Conservation (phyloP, 1,140 invertebrate genomes). For the Drosophila yakuba region DNA sequence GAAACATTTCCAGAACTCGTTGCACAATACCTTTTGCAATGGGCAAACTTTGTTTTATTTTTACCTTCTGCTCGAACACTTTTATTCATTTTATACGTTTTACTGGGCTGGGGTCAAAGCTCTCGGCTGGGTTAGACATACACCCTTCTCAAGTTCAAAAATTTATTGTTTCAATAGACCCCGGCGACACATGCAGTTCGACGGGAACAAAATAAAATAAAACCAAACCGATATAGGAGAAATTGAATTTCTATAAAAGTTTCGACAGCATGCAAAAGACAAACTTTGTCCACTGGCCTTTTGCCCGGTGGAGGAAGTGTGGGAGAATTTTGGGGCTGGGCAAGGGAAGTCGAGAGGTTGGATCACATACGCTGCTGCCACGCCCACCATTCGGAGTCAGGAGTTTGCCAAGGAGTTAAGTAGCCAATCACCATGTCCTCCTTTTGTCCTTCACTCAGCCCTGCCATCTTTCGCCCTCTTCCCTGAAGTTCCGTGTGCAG, state of each 20-base stretch:
- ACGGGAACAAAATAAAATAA: constrained; percentile 25
- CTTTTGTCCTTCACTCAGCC: constrained; percentile 25
- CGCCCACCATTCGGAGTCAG: constrained; percentile 42
- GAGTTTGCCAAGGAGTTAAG: constrained; percentile 75
- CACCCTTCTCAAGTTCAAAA: constrained; percentile 54
- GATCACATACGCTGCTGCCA: constrained; percentile 44
- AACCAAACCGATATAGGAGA: constrained; percentile 59
- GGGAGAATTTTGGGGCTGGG: not conserved
- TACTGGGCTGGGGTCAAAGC: constrained; percentile 52
- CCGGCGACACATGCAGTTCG: constrained; percentile 62
- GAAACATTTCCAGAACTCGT: not conserved
- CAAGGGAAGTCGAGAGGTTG: constrained; percentile 2
- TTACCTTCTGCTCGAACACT: constrained; percentile 21
- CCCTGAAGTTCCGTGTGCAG: constrained; percentile 20
- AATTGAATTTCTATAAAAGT: constrained; percentile 81
- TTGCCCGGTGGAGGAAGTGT: not conserved
- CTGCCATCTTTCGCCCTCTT: constrained; percentile 3
- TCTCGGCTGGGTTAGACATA: constrained; percentile 48
- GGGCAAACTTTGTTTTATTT: constrained; percentile 1
- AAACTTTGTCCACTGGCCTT: constrained; percentile 51
- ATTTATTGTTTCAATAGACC: constrained; percentile 73
- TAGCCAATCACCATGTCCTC: constrained; percentile 67
- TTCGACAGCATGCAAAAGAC: constrained; percentile 76
- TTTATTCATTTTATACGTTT: constrained; percentile 21
- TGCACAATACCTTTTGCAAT: not conserved